phyloP scores from a whole-genome alignment of 2,797 vertebrate genomes.

The Neomorphus geoffroyi region DNA sequence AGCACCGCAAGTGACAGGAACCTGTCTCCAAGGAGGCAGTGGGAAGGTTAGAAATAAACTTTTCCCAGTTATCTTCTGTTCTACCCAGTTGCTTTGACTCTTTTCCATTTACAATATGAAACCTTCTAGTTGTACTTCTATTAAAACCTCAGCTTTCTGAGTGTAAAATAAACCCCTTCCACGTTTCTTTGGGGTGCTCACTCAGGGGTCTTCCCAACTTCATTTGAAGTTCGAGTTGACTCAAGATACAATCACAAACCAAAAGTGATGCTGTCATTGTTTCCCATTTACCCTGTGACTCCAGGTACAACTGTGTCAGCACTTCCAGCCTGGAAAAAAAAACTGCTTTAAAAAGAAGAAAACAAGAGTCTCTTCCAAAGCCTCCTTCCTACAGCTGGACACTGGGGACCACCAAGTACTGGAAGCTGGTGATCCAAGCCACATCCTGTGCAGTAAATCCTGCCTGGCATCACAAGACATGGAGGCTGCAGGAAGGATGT shows the following conservation, averaged over 20 bases:
- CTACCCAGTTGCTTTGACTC: neutral
- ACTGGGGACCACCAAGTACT: neutral
- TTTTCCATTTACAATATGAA: neutral
- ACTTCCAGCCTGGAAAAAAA: neutral
- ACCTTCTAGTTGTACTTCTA: neutral
- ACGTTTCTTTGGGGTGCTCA: neutral
- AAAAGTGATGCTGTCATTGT: rapidly evolving
- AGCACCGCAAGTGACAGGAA: neutral
- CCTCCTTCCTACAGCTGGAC: neutral
- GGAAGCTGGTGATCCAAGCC: neutral
- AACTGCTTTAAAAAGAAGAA: neutral
- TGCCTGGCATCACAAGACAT: rapidly evolving
- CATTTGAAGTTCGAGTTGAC: rapidly evolving
- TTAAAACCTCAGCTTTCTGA: neutral
- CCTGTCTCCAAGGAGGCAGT: rapidly evolving
- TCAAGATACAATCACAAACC: neutral
- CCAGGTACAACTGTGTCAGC: rapidly evolving
- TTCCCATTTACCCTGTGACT: neutral
- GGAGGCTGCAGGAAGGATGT: neutral
- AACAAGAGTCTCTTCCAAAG: neutral
- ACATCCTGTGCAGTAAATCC: neutral
- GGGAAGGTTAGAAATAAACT: neutral
- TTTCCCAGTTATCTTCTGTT: neutral
- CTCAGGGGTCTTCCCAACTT: neutral
- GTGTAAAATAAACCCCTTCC: neutral